A percentile compares a stretch with the other conserved stretches of the same genome.
Conservation (phyloP, 1,140 invertebrate species). For the Conopomorpha cramerella region DNA sequence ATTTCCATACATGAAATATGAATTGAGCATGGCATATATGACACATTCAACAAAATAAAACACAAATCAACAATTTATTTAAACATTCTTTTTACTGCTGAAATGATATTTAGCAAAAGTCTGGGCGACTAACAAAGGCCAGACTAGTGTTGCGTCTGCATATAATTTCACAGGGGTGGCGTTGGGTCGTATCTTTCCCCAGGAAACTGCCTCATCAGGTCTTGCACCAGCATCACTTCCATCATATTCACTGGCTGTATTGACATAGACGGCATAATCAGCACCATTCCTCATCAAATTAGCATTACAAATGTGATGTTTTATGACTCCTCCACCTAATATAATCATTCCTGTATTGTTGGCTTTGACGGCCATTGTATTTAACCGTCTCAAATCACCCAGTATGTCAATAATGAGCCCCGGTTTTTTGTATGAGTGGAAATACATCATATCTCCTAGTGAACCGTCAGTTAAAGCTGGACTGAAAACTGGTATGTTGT, state of each 20-base stretch:
- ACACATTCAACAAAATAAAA: too few relatives aligned
- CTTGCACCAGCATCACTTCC: conserved; percentile 97
- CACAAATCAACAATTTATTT: conserved; percentile 14
- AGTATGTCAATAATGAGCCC: conserved; percentile 94
- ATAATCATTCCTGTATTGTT: conserved; percentile 96
- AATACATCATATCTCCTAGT: conserved; percentile 99
- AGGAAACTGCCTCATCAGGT: conserved; percentile 97
- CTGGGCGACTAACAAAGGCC: conserved; percentile 93
- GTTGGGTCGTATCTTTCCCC: conserved; percentile 94
- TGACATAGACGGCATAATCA: conserved; percentile 94
- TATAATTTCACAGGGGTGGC: conserved; percentile 95
- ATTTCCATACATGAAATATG: too few relatives aligned
- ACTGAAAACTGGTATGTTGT: conserved; percentile 97
- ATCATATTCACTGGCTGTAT: conserved; percentile 98
- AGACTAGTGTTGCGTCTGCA: conserved; percentile 93
- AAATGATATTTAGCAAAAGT: conserved; percentile 83
- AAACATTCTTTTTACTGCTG: conserved; percentile 55
- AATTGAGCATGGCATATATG: too few relatives aligned
- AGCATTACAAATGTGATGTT: conserved; percentile 98
- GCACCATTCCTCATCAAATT: conserved; percentile 99
- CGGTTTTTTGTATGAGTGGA: conserved; percentile 93
- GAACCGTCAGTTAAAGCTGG: conserved; percentile 98
- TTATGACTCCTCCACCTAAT: conserved; percentile 95
- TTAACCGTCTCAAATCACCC: conserved; percentile 88
- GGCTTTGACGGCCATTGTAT: conserved; percentile 94